Base-by-base conservation (phyloP, 2,797 vertebrate species). In the Chromobotia macracanthus region DNA sequence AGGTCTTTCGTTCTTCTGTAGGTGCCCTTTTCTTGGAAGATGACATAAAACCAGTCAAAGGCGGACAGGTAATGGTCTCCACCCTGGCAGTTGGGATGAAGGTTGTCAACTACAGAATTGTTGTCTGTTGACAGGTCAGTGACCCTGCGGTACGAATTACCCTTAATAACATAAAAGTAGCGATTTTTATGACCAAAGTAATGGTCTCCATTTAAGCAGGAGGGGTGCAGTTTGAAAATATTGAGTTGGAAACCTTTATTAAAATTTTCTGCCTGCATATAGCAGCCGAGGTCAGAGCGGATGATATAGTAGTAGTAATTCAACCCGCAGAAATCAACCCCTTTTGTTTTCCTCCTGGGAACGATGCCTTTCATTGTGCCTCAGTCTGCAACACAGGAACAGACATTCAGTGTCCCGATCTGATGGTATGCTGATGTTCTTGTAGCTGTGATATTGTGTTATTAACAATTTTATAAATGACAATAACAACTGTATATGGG, bases 91-190 rank as follows among this genome's bases (percentile, higher is more conserved):
- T 69, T 1, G 21, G 50, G 51, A 53, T 77, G 51, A 11, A 77
- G 64, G 35, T n/a, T n/a, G 35, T 16, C 28, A 5, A 65, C 61
- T 38, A 1, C 28, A 75, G 73, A 16, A 11, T 38, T 19, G 16
- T 0, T 0, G 16, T 75, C 73, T 38, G 8, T 75, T n/a, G 0
- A 35, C 73, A 75, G 11, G 35, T 75, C n/a, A 1, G 46, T 21
- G 44, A 75, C 73, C 8, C 18, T 12, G 25, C 73, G 73, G 7
- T 11, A 65, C 2, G 10, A 15, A 0, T 53, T 18, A 6, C 73
- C 75, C 64, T 77, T 77, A 19, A 69, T 60, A 38, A 77, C 69
- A 23, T 77, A 68, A 35, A 77, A 77, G 9, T 11, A 10, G 9
- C 9, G n/a, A 56, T 3, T 2, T 7, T 1, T 4, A 23, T 23